Conservation (phyloP, 2,113 vertebrate species). For the Arvicanthis niloticus region DNA sequence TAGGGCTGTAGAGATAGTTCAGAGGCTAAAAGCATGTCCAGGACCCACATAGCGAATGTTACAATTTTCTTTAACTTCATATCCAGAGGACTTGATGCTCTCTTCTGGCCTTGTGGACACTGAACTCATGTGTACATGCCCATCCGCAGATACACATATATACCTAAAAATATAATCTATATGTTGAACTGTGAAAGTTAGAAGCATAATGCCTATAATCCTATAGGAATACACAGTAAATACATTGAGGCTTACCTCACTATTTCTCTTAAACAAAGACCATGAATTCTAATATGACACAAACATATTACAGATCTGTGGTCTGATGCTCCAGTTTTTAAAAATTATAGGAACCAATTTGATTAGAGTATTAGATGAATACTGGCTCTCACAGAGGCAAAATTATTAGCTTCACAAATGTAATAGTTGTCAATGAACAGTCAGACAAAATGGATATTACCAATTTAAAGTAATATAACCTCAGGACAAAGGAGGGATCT, state of each 20-base stretch:
- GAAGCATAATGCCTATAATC: background rate
- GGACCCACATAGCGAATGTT: fast-evolving
- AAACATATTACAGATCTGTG: background rate
- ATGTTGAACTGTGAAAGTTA: background rate
- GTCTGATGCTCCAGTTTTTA: background rate
- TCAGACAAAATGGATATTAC: slow-evolving; percentile 1
- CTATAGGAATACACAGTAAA: background rate
- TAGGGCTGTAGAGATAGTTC: background rate
- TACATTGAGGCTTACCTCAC: background rate
- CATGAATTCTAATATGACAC: background rate
- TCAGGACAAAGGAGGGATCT: background rate
- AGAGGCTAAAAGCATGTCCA: background rate
- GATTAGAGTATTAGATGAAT: background rate
- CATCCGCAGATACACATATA: background rate
- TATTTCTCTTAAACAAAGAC: background rate
- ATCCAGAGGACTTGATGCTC: background rate
- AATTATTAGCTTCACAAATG: background rate
- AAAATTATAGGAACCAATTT: background rate
- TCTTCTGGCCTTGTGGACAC: background rate
- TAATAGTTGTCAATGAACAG: background rate
- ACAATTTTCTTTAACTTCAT: background rate
- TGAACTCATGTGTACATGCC: too few relatives aligned
- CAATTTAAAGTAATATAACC: background rate
- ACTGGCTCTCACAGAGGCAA: background rate
- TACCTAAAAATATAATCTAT: background rate